Evolutionary conservation across 2,113 vertebrate genomes (phyloP), one percentile per base, ranked within the genome.

Genomic region (Tylochromis polylepis): DNA sequence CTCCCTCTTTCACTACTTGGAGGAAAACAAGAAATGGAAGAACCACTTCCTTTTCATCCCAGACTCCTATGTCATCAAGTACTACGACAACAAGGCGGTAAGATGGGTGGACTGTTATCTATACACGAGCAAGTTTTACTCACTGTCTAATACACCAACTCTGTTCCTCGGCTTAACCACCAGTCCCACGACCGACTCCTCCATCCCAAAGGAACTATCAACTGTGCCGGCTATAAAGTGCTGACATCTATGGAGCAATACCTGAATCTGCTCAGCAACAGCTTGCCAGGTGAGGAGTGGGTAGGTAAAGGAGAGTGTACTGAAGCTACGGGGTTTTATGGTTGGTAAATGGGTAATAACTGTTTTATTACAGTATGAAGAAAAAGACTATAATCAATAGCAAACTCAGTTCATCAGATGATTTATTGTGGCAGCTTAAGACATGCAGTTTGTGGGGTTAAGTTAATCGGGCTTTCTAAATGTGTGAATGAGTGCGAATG

Each of bases 21-120:
- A 99, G 88, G 98, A 99, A 87, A 99, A 94, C 92, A 98, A 97
- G 96, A 99, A 98, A 84, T 99, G 98, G 98, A 95, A 97, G 88
- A 99, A 97, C 94, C 97, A 97, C 36, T 98, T 97, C 92, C 95
- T 98, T 3, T 96, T 97, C 1, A 95, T 99, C 77, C 97, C 97
- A 0, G 97, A 98, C 94, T 97, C 97, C 87, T 98, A 99, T 0
- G 97, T 96, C 84, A 94, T 99, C 93, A 95, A 95, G 27, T 97
- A 95, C 9, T 98, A 98, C 0, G 98, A 98, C 81, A 98, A 96
- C 96, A 97, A 97, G 93, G 93, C 96, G 93, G 98, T 99, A 91
- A 97, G 96, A 3, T 1, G 18, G 7, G 2, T 4, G n/a, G 7
- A 9, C 16, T 34, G 3, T 41, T 11, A 67, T 20, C 75, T 43